Conservation (phyloP, 2,797 vertebrate genomes). For the Pempheris klunzingeri region DNA sequence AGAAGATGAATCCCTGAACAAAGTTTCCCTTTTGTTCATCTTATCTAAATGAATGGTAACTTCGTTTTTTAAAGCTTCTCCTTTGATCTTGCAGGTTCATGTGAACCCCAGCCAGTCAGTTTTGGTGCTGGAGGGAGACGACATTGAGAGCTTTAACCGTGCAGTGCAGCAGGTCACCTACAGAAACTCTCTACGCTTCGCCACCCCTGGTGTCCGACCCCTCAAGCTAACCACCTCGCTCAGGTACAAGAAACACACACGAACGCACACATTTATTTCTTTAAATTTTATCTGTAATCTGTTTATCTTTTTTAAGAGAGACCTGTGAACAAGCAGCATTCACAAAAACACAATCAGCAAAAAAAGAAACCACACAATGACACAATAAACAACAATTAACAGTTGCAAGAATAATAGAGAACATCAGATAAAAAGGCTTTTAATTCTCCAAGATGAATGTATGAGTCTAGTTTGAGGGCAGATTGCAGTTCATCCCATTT, state of each 20-base stretch:
- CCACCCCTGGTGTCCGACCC: conserved; percentile 95
- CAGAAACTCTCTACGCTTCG: conserved; percentile 97
- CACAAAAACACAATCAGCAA: no score
- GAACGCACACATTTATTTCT: conserved; percentile 1
- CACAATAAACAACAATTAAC: no score
- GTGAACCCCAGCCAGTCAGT: conserved; percentile 98
- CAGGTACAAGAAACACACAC: conserved; percentile 85
- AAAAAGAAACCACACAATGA: no score
- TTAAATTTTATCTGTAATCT: no score
- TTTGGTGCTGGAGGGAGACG: conserved; percentile 96
- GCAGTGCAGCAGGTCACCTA: conserved; percentile 98
- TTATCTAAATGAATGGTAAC: neutral
- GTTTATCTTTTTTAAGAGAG: no score
- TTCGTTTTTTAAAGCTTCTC: neutral
- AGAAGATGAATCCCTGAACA: neutral
- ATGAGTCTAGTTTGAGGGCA: no score
- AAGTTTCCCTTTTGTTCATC: neutral
- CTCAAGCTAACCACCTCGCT: conserved; percentile 94
- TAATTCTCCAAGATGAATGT: no score
- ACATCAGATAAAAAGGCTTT: no score
- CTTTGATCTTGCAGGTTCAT: conserved; percentile 88
- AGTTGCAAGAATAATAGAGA: no score
- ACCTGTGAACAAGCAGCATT: no score
- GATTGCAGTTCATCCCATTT: no score
- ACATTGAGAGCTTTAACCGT: conserved; percentile 97